Evolutionary conservation across 2,797 vertebrate genomes (phyloP), one percentile per base, ranked within the genome.

Genomic region (Mionectes olivaceus): DNA sequence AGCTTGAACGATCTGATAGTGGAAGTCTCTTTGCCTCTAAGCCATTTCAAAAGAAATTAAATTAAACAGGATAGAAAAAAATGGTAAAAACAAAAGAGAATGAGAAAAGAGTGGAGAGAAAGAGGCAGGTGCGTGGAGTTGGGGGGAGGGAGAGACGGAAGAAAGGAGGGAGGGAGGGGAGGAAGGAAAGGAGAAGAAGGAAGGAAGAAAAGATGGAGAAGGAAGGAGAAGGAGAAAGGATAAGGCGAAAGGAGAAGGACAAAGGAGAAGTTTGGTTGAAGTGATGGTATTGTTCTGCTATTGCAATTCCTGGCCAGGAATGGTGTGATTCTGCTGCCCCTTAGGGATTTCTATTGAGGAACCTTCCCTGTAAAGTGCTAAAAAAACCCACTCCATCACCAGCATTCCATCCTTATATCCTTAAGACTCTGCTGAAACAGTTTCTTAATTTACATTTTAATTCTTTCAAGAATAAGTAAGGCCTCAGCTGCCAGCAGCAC

Each of bases 401-500:
- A 64, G 21, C 0, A 0, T 18, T 71, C 27, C 50, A 44, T 77
- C 33, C 32, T 30, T 65, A 64, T 82, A 52, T 83, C 67, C 74
- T 61, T 24, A 83, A n/a, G 59, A 88, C 53, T 89, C 47, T 75
- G 10, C 41, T 77, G 49, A 89, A 92, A 46, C 4, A 33, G 25
- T 73, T 92, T 89, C 30, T 73, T 83, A 47, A 67, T 85, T 80
- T 84, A 90, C 68, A 67, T 89, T 94, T 83, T 87, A 60, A 85
- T 87, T 92, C 57, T 94, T 95, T 94, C 80, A 94, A 95, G 85
- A 93, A 47, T 71, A 93, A 87, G 50, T 71, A 86, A 90, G 67
- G 33, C 83, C 83, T 95, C 75, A 77, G 93, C 87, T 94, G 92
- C 93, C 87, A 95, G 89, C 33, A 52, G 37, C 52, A 89, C 49